phyloP scores from a whole-genome alignment of 2,888 invertebrate species.

The Drosophila picticornis region DNA sequence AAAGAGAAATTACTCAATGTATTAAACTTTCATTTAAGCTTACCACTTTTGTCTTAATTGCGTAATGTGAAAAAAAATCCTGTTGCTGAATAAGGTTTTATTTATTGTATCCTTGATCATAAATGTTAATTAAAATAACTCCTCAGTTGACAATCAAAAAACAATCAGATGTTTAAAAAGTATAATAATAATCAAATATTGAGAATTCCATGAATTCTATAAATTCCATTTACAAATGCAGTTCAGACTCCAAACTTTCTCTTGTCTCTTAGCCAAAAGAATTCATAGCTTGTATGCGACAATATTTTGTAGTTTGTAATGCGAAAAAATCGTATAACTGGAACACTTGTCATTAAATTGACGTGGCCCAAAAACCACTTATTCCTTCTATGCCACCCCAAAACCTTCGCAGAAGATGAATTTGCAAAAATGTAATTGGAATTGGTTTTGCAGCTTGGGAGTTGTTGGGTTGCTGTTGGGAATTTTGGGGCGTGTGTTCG shows the following conservation, averaged over 20 bases:
- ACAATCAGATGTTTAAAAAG: too few relatives aligned
- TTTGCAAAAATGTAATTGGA: slow-evolving; percentile 13
- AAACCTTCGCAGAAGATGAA: slow-evolving; percentile 5
- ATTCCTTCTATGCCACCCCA: not conserved
- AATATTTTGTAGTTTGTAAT: not conserved
- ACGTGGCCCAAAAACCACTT: not conserved
- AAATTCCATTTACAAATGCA: not conserved
- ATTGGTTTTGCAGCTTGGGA: slow-evolving; percentile 13
- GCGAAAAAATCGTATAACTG: not conserved
- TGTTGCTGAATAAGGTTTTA: not conserved
- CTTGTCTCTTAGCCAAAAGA: not conserved
- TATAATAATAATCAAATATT: not conserved
- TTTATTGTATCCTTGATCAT: too few relatives aligned
- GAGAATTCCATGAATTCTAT: not conserved
- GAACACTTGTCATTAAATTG: slow-evolving; percentile 1
- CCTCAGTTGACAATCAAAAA: not conserved
- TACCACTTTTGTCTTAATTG: not conserved
- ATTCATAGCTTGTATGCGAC: not conserved
- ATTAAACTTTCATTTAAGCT: not conserved
- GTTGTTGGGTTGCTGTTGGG: slow-evolving; percentile 2
- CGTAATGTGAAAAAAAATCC: not conserved
- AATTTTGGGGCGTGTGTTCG: slow-evolving; percentile 2
- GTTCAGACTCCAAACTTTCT: not conserved
- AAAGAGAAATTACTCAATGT: not conserved
- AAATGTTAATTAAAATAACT: not conserved